Conservation (phyloP, 2,797 vertebrate species). For the Platalea minor region DNA sequence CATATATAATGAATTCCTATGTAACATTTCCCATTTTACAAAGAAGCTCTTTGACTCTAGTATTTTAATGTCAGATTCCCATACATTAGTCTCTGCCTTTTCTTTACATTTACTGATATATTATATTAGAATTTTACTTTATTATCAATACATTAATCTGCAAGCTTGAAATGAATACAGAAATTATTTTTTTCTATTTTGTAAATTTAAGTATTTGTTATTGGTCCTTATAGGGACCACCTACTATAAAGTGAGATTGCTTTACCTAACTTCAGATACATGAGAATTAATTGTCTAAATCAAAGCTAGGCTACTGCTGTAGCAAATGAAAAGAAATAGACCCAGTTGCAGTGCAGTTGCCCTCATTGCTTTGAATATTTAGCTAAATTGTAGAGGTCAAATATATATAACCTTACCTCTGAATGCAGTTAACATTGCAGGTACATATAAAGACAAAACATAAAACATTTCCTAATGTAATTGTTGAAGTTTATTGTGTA, state of each 20-base stretch:
- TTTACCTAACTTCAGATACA: neutral
- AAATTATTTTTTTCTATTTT: neutral
- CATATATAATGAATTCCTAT: neutral
- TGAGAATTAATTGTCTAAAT: neutral
- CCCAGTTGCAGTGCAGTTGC: neutral
- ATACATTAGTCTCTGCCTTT: neutral
- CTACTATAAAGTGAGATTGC: neutral
- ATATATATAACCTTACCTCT: neutral
- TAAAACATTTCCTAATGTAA: neutral
- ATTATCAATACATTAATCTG: neutral
- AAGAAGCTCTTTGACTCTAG: neutral
- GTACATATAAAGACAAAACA: neutral
- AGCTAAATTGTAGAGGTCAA: neutral
- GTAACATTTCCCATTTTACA: neutral
- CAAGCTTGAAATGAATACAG: neutral
- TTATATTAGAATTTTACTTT: neutral
- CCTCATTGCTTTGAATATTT: neutral
- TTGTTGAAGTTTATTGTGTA: neutral
- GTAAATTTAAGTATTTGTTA: neutral
- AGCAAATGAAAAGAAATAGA: neutral
- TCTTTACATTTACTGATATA: neutral
- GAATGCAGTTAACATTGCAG: neutral
- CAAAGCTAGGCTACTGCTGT: neutral
- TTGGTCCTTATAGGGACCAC: neutral
- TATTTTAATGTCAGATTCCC: neutral